These are phyloP conservation scores for Charaxes varanes DNA, from an alignment of 1,140 invertebrate species.

Conservation along the genomic window DNA sequence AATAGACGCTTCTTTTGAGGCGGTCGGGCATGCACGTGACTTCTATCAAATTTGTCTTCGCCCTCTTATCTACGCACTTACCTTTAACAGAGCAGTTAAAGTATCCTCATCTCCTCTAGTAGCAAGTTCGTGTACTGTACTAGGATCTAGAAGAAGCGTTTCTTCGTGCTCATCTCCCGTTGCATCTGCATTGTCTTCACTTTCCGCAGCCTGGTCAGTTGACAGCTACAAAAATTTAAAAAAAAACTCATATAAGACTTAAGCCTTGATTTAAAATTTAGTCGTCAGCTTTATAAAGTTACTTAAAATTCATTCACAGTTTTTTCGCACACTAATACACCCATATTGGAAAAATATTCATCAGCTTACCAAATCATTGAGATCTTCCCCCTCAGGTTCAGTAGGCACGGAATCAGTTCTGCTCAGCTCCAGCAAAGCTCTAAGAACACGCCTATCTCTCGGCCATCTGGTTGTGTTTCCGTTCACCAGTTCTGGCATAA, in stretches of 20 bases:
- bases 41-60: too few species aligned
- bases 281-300: too few species aligned
- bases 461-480: slow-evolving; percentile 40
- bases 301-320: too few species aligned
- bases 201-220: slow-evolving; percentile 32
- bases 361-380: slow-evolving; percentile 29
- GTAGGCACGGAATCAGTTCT: slow-evolving; percentile 30
- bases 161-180: slow-evolving; percentile 44
- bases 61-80: too few species aligned
- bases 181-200: slow-evolving; percentile 33
- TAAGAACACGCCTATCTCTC: slow-evolving; percentile 50
- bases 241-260: slow-evolving; percentile 7
- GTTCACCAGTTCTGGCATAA: slow-evolving; percentile 59
- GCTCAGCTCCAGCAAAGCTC: slow-evolving; percentile 56
- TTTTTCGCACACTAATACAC: too few species aligned
- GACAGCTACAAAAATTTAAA: slow-evolving; percentile 23
- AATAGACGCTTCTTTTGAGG: too few species aligned
- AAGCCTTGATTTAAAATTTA: too few species aligned
- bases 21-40: too few species aligned
- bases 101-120: slow-evolving; percentile 53
- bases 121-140: slow-evolving; percentile 44
- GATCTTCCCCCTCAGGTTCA: slow-evolving; percentile 26
- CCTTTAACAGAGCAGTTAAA: slow-evolving; percentile 50
- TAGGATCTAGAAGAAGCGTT: slow-evolving; percentile 31
- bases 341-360: too few species aligned